Percentiles rank a stretch among this genome's conserved stretches.
These are phyloP conservation scores for Ploceus nigricollis DNA, from an alignment of 2,113 vertebrate species.

Conservation along the genomic window DNA sequence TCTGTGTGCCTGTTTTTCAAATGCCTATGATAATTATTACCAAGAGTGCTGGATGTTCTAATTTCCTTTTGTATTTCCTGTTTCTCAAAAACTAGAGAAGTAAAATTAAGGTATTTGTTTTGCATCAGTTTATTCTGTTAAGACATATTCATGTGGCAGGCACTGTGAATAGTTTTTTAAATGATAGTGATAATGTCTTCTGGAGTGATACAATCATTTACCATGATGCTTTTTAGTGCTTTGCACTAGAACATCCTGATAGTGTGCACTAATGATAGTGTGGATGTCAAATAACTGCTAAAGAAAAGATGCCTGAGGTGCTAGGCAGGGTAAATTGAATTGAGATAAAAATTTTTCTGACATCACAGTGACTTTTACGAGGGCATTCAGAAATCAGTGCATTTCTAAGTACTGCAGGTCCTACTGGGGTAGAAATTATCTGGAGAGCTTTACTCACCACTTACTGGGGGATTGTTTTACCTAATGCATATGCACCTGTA, in stretches of 20 bases:
- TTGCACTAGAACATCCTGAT: not conserved
- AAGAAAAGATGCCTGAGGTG: not conserved
- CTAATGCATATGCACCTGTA: not conserved
- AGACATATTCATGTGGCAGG: not conserved
- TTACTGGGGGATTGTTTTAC: not conserved
- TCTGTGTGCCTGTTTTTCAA: not conserved
- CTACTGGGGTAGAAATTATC: not conserved
- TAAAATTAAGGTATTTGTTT: not conserved
- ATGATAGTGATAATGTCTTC: not conserved
- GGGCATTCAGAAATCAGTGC: not conserved
- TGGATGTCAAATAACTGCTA: not conserved
- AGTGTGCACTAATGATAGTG: not conserved
- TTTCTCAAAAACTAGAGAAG: not conserved
- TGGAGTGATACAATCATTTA: not conserved
- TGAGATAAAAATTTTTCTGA: not conserved
- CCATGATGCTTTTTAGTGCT: not conserved
- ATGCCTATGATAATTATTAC: not conserved
- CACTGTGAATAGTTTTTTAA: not conserved
- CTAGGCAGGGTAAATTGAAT: not conserved
- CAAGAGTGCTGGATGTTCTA: not conserved
- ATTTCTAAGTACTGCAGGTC: not conserved
- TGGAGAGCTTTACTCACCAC: not conserved
- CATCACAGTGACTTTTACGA: not conserved
- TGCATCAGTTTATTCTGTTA: not conserved
- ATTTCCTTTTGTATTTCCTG: conserved; percentile 16